Base-by-base conservation (phyloP, 1,140 invertebrate species). In the Diprion similis region DNA sequence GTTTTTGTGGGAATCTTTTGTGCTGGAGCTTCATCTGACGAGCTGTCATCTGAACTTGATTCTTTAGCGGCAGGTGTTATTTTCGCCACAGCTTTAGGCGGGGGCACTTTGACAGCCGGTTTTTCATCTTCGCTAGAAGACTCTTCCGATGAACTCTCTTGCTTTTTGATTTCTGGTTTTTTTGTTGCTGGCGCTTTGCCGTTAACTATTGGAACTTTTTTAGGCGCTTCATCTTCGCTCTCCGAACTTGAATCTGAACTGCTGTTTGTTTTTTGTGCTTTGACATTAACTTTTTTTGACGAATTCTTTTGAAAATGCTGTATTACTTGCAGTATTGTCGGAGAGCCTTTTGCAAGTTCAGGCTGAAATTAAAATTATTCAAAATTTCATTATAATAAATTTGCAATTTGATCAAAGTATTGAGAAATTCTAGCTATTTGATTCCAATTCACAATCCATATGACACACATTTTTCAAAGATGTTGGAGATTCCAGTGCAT, bases 311-410 rank as follows among this genome's bases (percentile, higher is more conserved):
- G 88, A 79, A 87, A 91, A 74, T 85, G 84, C 18, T 84, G 78
- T 18, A 89, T 78, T 8, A 91, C 82, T 0, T 91, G 89, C 0
- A 75, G n/a, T 3, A 92, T 78, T 10, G 83, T 85, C 1, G 90
- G 90, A 1, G 85, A 87, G 68, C 89, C 89, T 79, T 91, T 90
- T 3, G 84, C 84, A 10, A 91, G 76, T 13, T 74, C 48, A 48
- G 82, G 78, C 89, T 90, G 70, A 67, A 85, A 87, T 75, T 69
- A 73, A 37, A 37, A 37, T 37, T 6, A 70, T 72, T 17, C 70
- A 46, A 59, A 59, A 59, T 59, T 59, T 59, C 4, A 8, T 59
- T 59, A 15, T 0, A 15, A 17, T 59, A 17, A 59, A 15, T 59
- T 59, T 10, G 7, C 51, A 59, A 59, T 37, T 37, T 37, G 24